Evolutionary conservation across 2,888 invertebrate genomes (phyloP).

Genomic region (Zootermopsis nevadensis): DNA sequence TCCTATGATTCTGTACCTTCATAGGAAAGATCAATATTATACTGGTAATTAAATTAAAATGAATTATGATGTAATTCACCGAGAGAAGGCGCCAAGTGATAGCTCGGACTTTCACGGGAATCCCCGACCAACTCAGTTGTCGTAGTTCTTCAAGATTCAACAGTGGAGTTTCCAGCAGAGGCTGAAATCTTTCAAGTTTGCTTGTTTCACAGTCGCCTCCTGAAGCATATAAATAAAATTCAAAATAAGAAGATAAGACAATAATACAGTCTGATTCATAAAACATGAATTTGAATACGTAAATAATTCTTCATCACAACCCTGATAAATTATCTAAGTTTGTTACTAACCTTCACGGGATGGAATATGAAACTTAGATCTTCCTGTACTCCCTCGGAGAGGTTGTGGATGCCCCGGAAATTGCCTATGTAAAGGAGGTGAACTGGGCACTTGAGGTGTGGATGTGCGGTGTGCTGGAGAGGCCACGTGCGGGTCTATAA

Average conservation of each 20-base stretch:
- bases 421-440: slow-evolving; percentile 74
- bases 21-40: not conserved
- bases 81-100: slow-evolving; percentile 76
- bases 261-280: too few species aligned
- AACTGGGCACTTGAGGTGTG: slow-evolving; percentile 42
- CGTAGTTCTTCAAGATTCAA: slow-evolving; percentile 88
- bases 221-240: slow-evolving; percentile 42
- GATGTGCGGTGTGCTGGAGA: slow-evolving; percentile 40
- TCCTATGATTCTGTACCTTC: too few species aligned
- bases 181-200: slow-evolving; percentile 87
- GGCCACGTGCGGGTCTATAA: slow-evolving; percentile 21
- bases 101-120: slow-evolving; percentile 86
- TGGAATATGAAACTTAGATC: slow-evolving; percentile 44
- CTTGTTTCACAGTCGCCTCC: slow-evolving; percentile 66
- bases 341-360: slow-evolving; percentile 44
- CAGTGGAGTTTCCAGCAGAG: slow-evolving; percentile 79
- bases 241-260: too few species aligned
- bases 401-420: slow-evolving; percentile 83
- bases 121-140: slow-evolving; percentile 95
- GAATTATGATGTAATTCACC: slow-evolving; percentile 62
- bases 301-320: too few species aligned
- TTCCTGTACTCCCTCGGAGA: slow-evolving; percentile 63
- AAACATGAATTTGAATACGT: too few species aligned
- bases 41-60: slow-evolving; percentile 47
- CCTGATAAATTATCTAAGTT: not conserved